Conservation (phyloP, 2,797 vertebrate species). For the Galago senegalensis region DNA sequence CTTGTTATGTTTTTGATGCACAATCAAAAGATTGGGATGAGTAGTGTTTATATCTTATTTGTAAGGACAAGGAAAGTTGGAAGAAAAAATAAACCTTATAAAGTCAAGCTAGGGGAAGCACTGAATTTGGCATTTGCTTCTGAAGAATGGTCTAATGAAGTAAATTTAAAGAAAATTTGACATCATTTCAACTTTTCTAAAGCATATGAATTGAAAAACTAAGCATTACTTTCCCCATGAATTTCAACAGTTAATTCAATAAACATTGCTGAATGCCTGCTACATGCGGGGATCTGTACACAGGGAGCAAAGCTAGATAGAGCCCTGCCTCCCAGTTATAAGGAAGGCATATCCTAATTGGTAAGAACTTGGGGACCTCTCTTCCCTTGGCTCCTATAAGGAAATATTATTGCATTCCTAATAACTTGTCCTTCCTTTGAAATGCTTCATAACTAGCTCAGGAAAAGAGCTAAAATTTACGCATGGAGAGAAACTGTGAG, state of each 20-base stretch:
- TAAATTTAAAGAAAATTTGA: neutral
- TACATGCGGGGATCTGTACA: neutral
- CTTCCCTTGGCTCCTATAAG: neutral
- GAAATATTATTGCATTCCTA: neutral
- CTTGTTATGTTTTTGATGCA: neutral
- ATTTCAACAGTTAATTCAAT: neutral
- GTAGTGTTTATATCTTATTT: neutral
- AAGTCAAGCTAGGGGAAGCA: neutral
- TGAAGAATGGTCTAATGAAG: neutral
- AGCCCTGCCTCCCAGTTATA: neutral
- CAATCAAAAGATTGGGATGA: neutral
- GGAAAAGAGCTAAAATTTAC: neutral
- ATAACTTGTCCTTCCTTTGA: constrained; percentile 15
- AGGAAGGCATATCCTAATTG: neutral
- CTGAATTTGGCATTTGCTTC: neutral
- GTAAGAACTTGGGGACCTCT: neutral
- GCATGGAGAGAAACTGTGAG: neutral
- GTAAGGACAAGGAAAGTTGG: neutral
- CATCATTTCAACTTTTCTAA: neutral
- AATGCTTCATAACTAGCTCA: neutral
- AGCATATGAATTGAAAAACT: neutral
- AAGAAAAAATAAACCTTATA: neutral
- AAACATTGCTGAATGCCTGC: neutral
- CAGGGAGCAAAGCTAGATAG: neutral
- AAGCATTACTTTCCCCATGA: neutral